Percentiles rank a stretch among this genome's conserved stretches.
phyloP scores from a whole-genome alignment of 2,888 invertebrate species.

The Gisinianus flammeolus region DNA sequence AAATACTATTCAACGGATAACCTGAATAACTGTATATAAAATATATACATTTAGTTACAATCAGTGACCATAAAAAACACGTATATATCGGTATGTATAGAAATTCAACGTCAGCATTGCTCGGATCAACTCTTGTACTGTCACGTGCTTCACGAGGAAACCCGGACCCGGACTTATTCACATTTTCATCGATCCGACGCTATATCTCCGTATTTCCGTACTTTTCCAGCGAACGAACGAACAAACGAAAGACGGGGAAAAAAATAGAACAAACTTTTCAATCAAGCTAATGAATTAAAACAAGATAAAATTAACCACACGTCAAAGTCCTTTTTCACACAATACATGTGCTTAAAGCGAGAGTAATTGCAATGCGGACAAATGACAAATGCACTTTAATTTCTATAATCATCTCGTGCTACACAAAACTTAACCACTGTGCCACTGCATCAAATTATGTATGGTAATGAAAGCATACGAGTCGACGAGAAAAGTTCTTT shows the following conservation, averaged over 20 bases:
- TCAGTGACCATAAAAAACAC: neutral
- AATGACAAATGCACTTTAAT: neutral
- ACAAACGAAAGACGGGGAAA: neutral
- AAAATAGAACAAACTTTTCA: neutral
- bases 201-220: neutral
- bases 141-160: conserved; percentile 25
- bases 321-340: no score
- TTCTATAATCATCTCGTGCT: neutral
- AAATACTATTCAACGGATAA: neutral
- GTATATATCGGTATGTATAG: neutral
- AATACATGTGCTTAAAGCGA: neutral
- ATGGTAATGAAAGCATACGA: no score
- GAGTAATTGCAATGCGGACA: neutral
- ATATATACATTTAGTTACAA: neutral
- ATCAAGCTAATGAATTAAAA: neutral
- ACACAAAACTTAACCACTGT: neutral
- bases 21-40: neutral
- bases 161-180: conserved; percentile 17
- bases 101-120: neutral
- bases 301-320: neutral
- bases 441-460: neutral
- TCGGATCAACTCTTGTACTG: neutral
- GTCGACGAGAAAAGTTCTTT: no score
- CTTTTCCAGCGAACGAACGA: neutral
- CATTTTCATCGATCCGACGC: conserved; percentile 18